Percentiles rank a stretch among this genome's conserved stretches.
phyloP scores from a whole-genome alignment of 2,113 vertebrate genomes.

The Tychaedon coryphoeus region DNA sequence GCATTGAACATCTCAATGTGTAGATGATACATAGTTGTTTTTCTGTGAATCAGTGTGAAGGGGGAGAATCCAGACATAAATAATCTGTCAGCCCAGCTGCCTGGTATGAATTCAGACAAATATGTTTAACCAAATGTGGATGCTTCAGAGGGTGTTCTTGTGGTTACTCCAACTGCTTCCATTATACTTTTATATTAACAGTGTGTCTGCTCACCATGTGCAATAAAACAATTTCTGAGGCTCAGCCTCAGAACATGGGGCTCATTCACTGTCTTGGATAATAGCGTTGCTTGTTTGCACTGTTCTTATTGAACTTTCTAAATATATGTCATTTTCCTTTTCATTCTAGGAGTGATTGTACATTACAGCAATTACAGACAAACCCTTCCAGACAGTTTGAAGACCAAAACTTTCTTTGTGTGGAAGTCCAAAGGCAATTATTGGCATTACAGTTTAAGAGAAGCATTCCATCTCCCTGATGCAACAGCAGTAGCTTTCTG shows the following conservation, averaged over 20 bases:
- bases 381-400: constrained; percentile 68
- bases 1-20: not conserved
- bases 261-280: constrained; percentile 36
- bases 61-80: constrained; percentile 1
- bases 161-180: constrained; percentile 48
- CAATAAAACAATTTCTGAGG: constrained; percentile 55
- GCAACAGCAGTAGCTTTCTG: constrained; percentile 75
- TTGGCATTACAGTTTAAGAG: constrained; percentile 67
- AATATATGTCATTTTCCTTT: constrained; percentile 70
- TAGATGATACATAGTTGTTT: not conserved
- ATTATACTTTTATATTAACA: constrained; percentile 48
- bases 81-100: constrained; percentile 30
- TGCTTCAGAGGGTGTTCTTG: constrained; percentile 39
- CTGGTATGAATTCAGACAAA: constrained; percentile 50
- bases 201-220: constrained; percentile 53
- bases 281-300: constrained; percentile 53
- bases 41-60: not conserved
- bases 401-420: constrained; percentile 72
- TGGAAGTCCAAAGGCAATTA: constrained; percentile 70
- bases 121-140: constrained; percentile 24
- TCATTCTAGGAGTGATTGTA: constrained; percentile 63
- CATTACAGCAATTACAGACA: constrained; percentile 71
- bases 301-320: constrained; percentile 68
- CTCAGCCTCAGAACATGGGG: constrained; percentile 41
- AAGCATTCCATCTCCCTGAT: constrained; percentile 76